Conservation (phyloP, 2,113 vertebrate genomes). For the Hucho hucho region DNA sequence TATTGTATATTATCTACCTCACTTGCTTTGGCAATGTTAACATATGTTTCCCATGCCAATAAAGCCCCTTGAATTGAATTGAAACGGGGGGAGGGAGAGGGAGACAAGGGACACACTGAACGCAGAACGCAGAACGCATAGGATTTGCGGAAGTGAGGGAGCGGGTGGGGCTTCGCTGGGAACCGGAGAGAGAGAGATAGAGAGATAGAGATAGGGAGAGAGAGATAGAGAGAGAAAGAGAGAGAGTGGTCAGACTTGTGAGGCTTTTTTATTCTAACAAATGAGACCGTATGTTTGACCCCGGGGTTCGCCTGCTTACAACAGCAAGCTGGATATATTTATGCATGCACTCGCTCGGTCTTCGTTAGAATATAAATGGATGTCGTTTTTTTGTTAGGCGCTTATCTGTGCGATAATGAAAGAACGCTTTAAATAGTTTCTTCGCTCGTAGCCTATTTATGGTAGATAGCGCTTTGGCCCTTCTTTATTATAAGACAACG, state of each 20-base stretch:
- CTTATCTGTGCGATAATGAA: conserved; percentile 49
- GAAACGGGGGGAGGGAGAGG: background rate
- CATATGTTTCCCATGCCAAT: too few relatives aligned
- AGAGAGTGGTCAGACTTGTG: conserved; percentile 58
- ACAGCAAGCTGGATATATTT: conserved; percentile 31
- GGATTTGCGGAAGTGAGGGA: conserved; percentile 63
- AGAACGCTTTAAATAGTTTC: conserved; percentile 49
- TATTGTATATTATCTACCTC: too few relatives aligned
- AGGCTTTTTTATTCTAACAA: conserved; percentile 35
- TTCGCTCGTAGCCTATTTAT: conserved; percentile 40
- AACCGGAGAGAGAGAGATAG: conserved; percentile 36
- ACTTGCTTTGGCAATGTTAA: too few relatives aligned
- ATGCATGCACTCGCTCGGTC: background rate
- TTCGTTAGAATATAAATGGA: conserved; percentile 33
- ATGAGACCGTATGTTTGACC: conserved; percentile 67
- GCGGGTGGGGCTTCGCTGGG: conserved; percentile 72
- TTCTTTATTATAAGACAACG: conserved; percentile 49
- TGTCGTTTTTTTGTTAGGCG: conserved; percentile 28
- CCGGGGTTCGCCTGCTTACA: conserved; percentile 50
- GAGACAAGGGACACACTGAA: conserved; percentile 21
- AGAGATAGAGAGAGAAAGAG: conserved; percentile 45
- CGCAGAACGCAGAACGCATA: conserved; percentile 39
- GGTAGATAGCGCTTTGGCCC: conserved; percentile 58
- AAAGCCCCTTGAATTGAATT: too few relatives aligned
- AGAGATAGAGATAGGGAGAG: background rate